Conservation (phyloP, 2,113 vertebrate species). For the Conger conger region DNA sequence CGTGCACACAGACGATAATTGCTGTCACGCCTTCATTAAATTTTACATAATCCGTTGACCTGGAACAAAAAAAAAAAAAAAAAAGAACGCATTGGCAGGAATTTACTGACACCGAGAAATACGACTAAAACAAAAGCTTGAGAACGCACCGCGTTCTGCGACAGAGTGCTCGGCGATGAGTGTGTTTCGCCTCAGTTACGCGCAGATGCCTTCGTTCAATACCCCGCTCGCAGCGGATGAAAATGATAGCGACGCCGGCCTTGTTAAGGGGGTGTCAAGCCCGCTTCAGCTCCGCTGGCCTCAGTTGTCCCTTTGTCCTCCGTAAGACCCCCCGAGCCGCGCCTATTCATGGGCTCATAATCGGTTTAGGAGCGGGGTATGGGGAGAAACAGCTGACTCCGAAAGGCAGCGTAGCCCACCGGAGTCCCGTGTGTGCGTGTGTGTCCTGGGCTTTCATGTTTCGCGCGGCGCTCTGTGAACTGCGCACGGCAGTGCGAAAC, state of each 20-base stretch:
- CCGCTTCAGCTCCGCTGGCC: not conserved
- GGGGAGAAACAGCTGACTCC: not conserved
- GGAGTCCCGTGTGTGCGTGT: not conserved
- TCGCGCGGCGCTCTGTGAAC: not conserved
- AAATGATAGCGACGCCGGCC: not conserved
- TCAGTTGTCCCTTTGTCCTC: not conserved
- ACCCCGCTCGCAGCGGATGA: not conserved
- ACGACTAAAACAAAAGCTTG: not conserved
- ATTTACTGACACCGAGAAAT: too few relatives aligned
- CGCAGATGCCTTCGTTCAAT: not conserved
- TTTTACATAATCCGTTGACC: not conserved
- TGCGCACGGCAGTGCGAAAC: not conserved
- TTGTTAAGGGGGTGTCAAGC: not conserved
- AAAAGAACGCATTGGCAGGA: too few relatives aligned
- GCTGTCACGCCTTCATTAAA: not conserved
- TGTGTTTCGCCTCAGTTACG: not conserved
- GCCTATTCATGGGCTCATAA: not conserved
- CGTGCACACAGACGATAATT: not conserved
- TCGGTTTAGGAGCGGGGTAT: not conserved
- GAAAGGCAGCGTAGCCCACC: not conserved
- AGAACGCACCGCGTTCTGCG: too few relatives aligned
- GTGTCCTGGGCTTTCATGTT: not conserved
- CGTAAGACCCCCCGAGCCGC: not conserved
- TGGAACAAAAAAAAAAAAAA: not conserved
- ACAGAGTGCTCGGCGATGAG: not conserved